A percentile compares a stretch with the other conserved stretches of the same genome.
phyloP scores from a whole-genome alignment of 2,888 invertebrate species.

The Entomobrya multifasciata region DNA sequence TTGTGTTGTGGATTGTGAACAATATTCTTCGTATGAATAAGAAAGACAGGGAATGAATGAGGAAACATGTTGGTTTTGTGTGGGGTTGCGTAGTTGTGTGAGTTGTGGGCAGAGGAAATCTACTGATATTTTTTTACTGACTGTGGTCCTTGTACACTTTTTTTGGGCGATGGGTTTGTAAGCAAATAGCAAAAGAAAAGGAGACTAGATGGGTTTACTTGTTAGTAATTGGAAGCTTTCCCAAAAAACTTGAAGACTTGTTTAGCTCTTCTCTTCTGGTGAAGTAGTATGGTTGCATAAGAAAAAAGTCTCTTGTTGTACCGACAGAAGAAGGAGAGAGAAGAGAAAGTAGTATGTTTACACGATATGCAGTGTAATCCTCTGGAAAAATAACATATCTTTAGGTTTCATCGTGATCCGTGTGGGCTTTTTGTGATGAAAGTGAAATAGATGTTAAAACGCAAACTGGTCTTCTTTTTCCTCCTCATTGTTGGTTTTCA shows the following conservation, averaged over 20 bases:
- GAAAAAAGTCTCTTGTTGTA: not conserved
- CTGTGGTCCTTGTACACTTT: not conserved
- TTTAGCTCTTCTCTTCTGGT: constrained; percentile 35
- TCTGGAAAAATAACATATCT: constrained; percentile 41
- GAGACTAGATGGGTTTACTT: constrained; percentile 43
- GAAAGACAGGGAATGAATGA: not conserved
- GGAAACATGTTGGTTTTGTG: constrained; percentile 48
- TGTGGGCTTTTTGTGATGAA: constrained; percentile 25
- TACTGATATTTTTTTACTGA: constrained; percentile 28
- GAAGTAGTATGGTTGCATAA: constrained; percentile 5
- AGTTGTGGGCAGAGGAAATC: constrained; percentile 25
- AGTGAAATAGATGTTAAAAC: constrained; percentile 40
- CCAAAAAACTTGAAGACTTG: constrained; percentile 22
- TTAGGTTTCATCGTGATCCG: constrained; percentile 43
- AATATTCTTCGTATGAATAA: constrained; percentile 33
- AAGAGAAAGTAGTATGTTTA: constrained; percentile 31
- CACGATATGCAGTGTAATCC: constrained; percentile 52
- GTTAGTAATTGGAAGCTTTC: constrained; percentile 59
- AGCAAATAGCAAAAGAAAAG: not conserved
- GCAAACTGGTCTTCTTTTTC: constrained; percentile 31
- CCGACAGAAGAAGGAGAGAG: no score
- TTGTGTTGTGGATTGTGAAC: constrained; percentile 20
- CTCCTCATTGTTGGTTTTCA: constrained; percentile 34
- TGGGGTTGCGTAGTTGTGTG: no score
- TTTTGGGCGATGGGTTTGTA: not conserved